These are phyloP conservation scores for Morinoia aosen DNA, from an alignment of 2,888 invertebrate species.

Conservation along the genomic window DNA sequence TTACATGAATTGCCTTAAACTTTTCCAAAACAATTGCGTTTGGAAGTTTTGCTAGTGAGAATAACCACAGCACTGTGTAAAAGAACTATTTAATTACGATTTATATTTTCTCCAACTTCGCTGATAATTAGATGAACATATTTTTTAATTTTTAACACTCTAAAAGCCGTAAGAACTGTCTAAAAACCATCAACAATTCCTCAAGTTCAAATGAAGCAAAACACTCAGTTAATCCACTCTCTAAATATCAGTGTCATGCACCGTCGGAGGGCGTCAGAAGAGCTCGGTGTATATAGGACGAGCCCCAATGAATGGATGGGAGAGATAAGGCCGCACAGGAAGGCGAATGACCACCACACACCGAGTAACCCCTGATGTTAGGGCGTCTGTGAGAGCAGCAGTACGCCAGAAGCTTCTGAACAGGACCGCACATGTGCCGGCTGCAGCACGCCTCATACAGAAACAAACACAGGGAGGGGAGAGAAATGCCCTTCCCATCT, in stretches of 20 bases:
- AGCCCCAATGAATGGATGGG: not conserved
- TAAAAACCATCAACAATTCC: not conserved
- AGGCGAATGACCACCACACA: slow-evolving; percentile 9
- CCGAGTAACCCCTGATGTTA: not conserved
- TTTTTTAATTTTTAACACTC: no score
- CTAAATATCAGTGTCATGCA: not conserved
- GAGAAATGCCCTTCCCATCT: not conserved
- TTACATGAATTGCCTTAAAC: no score
- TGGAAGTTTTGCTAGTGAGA: no score
- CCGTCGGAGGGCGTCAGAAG: not conserved
- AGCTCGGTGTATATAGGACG: not conserved
- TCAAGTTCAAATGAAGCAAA: no score
- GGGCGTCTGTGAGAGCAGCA: not conserved
- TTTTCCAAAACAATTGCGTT: no score
- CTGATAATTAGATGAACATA: no score
- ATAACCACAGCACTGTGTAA: no score
- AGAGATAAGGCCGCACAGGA: not conserved
- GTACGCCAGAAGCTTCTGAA: not conserved
- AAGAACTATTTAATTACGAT: not conserved
- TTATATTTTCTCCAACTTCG: not conserved
- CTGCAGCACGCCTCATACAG: not conserved
- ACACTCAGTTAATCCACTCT: not conserved
- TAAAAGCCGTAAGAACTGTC: no score
- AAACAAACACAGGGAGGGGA: not conserved
- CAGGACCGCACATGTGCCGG: not conserved